Evolutionary conservation across 2,113 vertebrate species (phyloP), one percentile per base, ranked within the genome.

Genomic region (Callithrix jacchus): DNA sequence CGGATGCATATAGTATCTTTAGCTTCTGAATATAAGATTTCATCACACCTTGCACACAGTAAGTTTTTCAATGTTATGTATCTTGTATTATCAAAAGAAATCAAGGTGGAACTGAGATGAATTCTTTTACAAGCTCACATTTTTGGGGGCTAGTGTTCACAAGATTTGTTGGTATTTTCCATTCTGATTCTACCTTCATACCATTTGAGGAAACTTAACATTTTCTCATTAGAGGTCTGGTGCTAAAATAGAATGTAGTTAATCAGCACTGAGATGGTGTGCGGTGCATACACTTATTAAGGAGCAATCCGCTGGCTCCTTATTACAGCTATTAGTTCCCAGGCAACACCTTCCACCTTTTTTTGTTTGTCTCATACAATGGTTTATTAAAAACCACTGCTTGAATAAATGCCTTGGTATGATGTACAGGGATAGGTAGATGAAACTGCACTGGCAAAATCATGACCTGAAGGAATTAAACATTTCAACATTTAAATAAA

Each of bases 171-270:
- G 73, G 61, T 81, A 84, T 85, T 96, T 97, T 93, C 87, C 64
- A 47, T 93, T 89, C 87, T 58, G 80, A 93, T 89, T 89, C 73
- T 81, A 45, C 81, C 89, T 61, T 87, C 58, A n/a, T 68, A 58
- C 56, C 95, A 21, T 94, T 94, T 92, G 95, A 93, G 81, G 58
- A 83, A 83, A 84, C 82, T 56, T 94, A 87, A 49, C 91, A 88
- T 89, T 95, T 97, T 87, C 91, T 95, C 89, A 64, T 97, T 91
- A 96, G 94, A 86, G 93, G 74, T 40, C 81, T 91, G 47, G 66
- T 85, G 76, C 89, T 96, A 95, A 97, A 93, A 93, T 61, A 97
- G 91, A 73, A 86, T 18, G 61, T 45, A n/a, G 96, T 86, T 84
- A 84, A 91, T 96, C 91, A 93, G 68, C 82, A 52, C 84, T 12